Conservation (phyloP, 2,888 invertebrate genomes). For the Pteria penguin region DNA sequence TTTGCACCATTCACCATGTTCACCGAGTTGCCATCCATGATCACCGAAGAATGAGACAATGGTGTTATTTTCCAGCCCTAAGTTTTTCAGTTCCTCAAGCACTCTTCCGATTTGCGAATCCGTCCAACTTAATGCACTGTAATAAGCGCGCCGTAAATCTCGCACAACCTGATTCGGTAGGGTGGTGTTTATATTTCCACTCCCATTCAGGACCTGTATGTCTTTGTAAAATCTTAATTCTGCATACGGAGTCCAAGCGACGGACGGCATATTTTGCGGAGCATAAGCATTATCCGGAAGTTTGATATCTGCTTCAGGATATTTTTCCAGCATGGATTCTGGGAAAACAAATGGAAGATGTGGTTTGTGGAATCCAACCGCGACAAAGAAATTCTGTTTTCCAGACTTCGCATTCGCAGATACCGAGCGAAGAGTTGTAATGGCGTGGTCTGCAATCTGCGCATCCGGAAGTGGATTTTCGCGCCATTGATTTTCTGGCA, state of each 20-base stretch:
- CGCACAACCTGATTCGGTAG: constrained; percentile 53
- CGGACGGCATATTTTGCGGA: constrained; percentile 57
- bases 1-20: constrained; percentile 67
- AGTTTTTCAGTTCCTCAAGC: constrained; percentile 42
- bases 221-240: constrained; percentile 59
- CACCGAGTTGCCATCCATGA: constrained; percentile 68
- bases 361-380: constrained; percentile 93
- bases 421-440: constrained; percentile 82
- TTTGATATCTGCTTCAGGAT: constrained; percentile 44
- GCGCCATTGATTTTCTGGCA: constrained; percentile 42
- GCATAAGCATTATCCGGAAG: constrained; percentile 61
- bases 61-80: constrained; percentile 54
- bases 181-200: constrained; percentile 60
- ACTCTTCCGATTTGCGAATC: constrained; percentile 55
- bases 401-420: constrained; percentile 47
- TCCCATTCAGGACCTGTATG: constrained; percentile 45
- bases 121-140: constrained; percentile 55
- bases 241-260: constrained; percentile 60
- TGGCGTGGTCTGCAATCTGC: constrained; percentile 85
- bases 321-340: constrained; percentile 85
- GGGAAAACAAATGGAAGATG: constrained; percentile 94
- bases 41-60: constrained; percentile 63
- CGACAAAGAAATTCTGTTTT: constrained; percentile 86
- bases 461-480: constrained; percentile 88
- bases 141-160: constrained; percentile 57